A percentile compares a stretch with the other conserved stretches of the same genome.
These are phyloP conservation scores for Rambutsinella grinnellia DNA, from an alignment of 2,888 invertebrate genomes.

Conservation along the genomic window DNA sequence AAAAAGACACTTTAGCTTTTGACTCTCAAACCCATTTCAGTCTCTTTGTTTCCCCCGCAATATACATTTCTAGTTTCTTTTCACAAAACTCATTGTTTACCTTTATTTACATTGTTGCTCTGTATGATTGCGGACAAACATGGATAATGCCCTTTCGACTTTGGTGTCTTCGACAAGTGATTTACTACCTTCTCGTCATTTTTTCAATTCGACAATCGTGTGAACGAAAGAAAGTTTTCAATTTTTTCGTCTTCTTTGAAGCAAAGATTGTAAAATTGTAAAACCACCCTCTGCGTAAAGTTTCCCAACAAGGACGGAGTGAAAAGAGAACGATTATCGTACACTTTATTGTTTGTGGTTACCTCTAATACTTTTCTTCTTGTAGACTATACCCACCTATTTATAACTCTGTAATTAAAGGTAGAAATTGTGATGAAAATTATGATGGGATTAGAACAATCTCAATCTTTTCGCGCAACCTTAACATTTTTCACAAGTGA, in stretches of 20 bases:
- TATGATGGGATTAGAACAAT: no score
- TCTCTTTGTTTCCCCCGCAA: no score
- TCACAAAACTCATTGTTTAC: conserved; percentile 43
- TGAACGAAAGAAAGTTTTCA: conserved; percentile 41
- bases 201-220: conserved; percentile 51
- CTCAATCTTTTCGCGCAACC: no score
- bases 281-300: background rate
- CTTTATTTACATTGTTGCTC: conserved; percentile 51
- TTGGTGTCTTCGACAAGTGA: conserved; percentile 39
- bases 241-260: background rate
- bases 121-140: conserved; percentile 51
- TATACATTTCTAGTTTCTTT: no score
- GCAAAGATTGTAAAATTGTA: background rate
- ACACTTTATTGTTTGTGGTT: conserved; percentile 34
- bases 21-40: no score
- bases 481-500: no score
- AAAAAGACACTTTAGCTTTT: no score
- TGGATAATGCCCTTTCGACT: conserved; percentile 46
- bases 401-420: background rate
- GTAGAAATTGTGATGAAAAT: no score
- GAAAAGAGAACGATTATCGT: conserved; percentile 24
- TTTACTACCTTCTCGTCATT: conserved; percentile 48
- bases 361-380: background rate
- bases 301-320: background rate
- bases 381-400: no score